Evolutionary conservation across 2,113 vertebrate species (phyloP).

Genomic region (Microtus pennsylvanicus): DNA sequence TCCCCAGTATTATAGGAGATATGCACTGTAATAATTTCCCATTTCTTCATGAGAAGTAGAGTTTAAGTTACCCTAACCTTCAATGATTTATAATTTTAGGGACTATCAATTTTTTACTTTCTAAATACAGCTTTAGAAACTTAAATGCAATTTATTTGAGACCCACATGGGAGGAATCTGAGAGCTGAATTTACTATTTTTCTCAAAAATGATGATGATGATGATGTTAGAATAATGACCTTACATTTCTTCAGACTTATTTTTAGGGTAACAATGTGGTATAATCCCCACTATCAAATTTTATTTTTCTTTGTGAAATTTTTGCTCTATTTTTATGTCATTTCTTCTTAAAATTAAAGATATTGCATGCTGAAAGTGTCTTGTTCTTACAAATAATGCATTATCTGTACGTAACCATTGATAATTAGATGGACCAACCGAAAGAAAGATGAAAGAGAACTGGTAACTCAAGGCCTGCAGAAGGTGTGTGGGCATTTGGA

Average conservation of each 20-base stretch:
- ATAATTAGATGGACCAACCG: conserved; percentile 86
- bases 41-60: background rate
- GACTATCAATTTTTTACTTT: conserved; percentile 68
- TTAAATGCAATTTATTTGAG: conserved; percentile 72
- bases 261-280: conserved; percentile 28
- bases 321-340: conserved; percentile 66
- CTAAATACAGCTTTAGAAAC: conserved; percentile 74
- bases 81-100: conserved; percentile 78
- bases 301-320: conserved; percentile 48
- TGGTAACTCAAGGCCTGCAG: conserved; percentile 86
- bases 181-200: conserved; percentile 46
- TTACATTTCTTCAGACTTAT: conserved; percentile 56
- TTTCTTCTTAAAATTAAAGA: conserved; percentile 79
- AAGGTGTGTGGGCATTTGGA: conserved; percentile 90
- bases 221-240: conserved; percentile 33
- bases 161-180: conserved; percentile 61
- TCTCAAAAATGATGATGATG: background rate
- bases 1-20: background rate
- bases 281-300: conserved; percentile 32
- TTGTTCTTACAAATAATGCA: conserved; percentile 80
- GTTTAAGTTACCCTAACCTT: conserved; percentile 83
- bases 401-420: conserved; percentile 75
- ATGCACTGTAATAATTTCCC: background rate
- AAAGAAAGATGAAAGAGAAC: conserved; percentile 82
- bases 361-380: conserved; percentile 71